These are phyloP conservation scores for Hanleya hanleyi DNA, from an alignment of 2,888 invertebrate genomes.

Conservation along the genomic window DNA sequence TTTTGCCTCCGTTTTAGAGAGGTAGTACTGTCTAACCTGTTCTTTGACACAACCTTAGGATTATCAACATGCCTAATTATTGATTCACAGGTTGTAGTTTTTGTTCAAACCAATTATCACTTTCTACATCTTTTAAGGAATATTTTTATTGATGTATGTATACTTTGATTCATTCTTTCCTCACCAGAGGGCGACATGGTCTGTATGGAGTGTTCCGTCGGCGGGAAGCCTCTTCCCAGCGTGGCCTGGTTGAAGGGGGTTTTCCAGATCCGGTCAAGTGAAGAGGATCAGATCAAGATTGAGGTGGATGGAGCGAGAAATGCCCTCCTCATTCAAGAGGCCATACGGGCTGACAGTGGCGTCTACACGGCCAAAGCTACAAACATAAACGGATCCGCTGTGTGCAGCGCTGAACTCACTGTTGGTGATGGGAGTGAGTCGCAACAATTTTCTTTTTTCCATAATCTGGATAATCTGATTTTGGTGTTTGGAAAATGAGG, in stretches of 20 bases:
- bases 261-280: constrained; percentile 51
- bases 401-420: constrained; percentile 82
- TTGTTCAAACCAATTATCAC: too few relatives aligned
- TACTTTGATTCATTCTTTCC: too few relatives aligned
- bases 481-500: too few relatives aligned
- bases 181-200: constrained; percentile 42
- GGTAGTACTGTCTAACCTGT: too few relatives aligned
- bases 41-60: too few relatives aligned
- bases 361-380: constrained; percentile 66
- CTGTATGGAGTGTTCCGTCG: constrained; percentile 57
- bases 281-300: constrained; percentile 52
- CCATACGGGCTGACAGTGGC: constrained; percentile 93
- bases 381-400: constrained; percentile 79
- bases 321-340: constrained; percentile 88
- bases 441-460: too few relatives aligned
- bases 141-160: too few relatives aligned
- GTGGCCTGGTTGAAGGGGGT: constrained; percentile 63
- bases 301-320: constrained; percentile 55
- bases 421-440: constrained; percentile 75
- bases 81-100: too few relatives aligned
- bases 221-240: constrained; percentile 62
- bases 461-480: too few relatives aligned
- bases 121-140: too few relatives aligned
- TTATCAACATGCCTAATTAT: too few relatives aligned
- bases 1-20: too few relatives aligned